Evolutionary conservation across 2,113 vertebrate genomes (phyloP), one percentile per base, ranked within the genome.

Genomic region (Campylorhamphus procurvoides): DNA sequence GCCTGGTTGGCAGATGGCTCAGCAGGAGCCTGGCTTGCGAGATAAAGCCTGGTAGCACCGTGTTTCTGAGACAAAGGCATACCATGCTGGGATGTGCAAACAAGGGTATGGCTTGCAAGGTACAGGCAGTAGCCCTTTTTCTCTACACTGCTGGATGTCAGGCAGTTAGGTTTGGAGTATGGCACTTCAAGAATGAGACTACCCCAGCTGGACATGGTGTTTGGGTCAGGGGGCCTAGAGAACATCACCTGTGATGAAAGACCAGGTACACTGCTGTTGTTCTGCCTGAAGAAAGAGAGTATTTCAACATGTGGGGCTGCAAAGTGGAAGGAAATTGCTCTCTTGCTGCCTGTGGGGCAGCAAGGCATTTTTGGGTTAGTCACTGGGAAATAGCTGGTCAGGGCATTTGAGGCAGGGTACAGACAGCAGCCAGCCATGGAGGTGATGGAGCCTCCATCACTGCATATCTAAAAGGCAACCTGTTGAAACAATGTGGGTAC

Each of bases 151-250:
- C 49, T 86, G 49, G 20, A 83, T 52, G 35, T 76, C 39, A 80
- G 44, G 35, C 12, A 11, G 23, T 2, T 46, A 28, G 50, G 59
- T 75, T 82, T 8, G 44, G 52, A 14, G 6, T 35, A 25, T 1
- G 27, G 81, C 35, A 66, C 31, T 68, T 40, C 3, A 0, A 74
- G 53, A 68, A 76, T 0, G 0, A n/a, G 31, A 1, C 4, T 17
- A 33, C 6, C 23, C 4, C 3, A 4, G 10, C 29, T 5, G 7
- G 63, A 75, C 42, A 40, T 0, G 3, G 44, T 9, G 31, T 3
- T 2, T 12, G 16, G 29, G 11, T 25, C 12, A 24, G 50, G 23
- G 14, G 28, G 4, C 35, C 49, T 50, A 56, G 59, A 66, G 76
- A 80, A 33, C 14, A 14, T 14, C 68, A 74, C 6, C n/a, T 10